phyloP scores from a whole-genome alignment of 2,113 vertebrate species.

The Carassius gibelio region DNA sequence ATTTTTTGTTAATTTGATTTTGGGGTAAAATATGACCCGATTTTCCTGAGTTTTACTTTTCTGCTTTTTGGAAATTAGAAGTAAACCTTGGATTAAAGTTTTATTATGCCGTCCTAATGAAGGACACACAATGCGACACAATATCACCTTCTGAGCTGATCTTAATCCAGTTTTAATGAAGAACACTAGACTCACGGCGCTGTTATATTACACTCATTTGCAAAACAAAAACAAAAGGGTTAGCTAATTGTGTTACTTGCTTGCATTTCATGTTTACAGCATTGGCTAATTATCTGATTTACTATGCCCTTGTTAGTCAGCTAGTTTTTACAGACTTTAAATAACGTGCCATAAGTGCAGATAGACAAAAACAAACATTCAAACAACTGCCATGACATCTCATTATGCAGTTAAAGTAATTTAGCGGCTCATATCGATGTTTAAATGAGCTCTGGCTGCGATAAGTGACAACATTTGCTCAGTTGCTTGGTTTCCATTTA shows the following conservation, averaged over 20 bases:
- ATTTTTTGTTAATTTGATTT: too few species aligned
- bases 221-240: constrained; percentile 1
- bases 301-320: not conserved
- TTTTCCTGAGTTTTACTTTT: not conserved
- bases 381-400: constrained; percentile 10
- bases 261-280: not conserved
- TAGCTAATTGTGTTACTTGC: not conserved
- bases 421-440: not conserved
- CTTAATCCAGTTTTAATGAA: constrained; percentile 25
- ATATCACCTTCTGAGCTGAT: constrained; percentile 10
- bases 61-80: not conserved
- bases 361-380: not conserved
- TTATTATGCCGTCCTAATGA: not conserved
- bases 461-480: not conserved
- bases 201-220: not conserved
- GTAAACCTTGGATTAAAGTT: constrained; percentile 9
- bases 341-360: not conserved
- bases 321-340: not conserved
- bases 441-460: not conserved
- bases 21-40: not conserved
- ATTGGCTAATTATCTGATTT: constrained; percentile 4
- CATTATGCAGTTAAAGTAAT: constrained; percentile 5
- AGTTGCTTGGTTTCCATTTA: not conserved
- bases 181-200: not conserved
- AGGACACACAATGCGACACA: not conserved